Conservation (phyloP, 2,888 invertebrate genomes). For the Epistrophella euchroma region DNA sequence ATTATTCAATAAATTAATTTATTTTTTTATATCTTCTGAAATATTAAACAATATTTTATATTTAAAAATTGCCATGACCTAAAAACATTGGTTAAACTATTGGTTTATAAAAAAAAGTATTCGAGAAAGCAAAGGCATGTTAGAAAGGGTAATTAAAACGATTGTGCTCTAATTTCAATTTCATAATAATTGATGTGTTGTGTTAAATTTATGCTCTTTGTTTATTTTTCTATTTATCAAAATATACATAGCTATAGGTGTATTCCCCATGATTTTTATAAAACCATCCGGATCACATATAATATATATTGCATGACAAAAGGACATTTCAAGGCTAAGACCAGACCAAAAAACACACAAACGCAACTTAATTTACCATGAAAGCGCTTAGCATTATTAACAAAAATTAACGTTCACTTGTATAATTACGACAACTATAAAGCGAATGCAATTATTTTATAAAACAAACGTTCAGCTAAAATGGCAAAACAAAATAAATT, state of each 20-base stretch:
- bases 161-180: constrained; percentile 4
- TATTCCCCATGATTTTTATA: constrained; percentile 11
- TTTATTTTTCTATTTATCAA: constrained; percentile 48
- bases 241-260: constrained; percentile 1
- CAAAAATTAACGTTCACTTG: constrained; percentile 74
- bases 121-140: constrained; percentile 4
- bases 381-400: constrained; percentile 76
- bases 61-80: neutral
- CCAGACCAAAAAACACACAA: constrained; percentile 28
- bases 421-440: constrained; percentile 74
- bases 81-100: neutral
- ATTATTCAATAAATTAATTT: too few species aligned
- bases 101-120: neutral
- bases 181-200: constrained; percentile 31
- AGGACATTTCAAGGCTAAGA: constrained; percentile 73
- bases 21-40: too few species aligned
- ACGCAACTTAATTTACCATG: constrained; percentile 64
- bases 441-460: constrained; percentile 75
- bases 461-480: constrained; percentile 73
- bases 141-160: neutral
- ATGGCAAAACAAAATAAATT: constrained; percentile 66
- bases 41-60: neutral
- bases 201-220: constrained; percentile 60
- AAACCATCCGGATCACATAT: constrained; percentile 20
- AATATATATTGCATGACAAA: constrained; percentile 54